Base-by-base conservation (phyloP, 2,888 invertebrate species). In the Tetramorium bicarinatum region DNA sequence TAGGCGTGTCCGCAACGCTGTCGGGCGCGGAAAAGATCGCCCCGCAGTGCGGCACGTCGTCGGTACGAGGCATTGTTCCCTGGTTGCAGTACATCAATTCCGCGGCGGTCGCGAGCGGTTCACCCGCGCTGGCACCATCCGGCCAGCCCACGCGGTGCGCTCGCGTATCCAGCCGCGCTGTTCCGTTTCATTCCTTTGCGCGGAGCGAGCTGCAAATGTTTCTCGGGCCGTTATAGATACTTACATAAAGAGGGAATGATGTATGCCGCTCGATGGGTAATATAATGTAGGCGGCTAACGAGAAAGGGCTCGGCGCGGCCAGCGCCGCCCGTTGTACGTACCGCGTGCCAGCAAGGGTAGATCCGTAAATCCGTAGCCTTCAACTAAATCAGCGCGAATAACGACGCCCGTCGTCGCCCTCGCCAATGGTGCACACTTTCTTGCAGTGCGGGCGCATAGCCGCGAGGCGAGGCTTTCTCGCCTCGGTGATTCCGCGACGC, bases 211-310 rank as follows among this genome's bases (percentile, higher is more conserved):
- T 93, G 93, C 93, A 90, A 94, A 94, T 94, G 93, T 94, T 93
- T 93, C 93, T 92, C 93, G 92, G 87, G 91, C 92, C 92, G 93
- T 93, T 94, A 93, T 92, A 93, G 92, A 94, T 94, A 93, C 93
- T 93, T 92, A 93, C 92, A 93, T 94, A 91, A 93, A 92, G 93
- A 92, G 91, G 89, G 91, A 93, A 94, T 94, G 94, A 94, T 94
- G 93, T 93, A 94, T 93, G 93, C 91, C 90, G 89, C 91, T 92
- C 94, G 91, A 93, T 94, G 91, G 93, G 92, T 94, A 94, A 94
- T 94, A 94, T 94, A 94, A 94, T 93, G 94, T 94, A 92, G 94
- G 93, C 94, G 94, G 94, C 92, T 94, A 94, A 94, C 94, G 94
- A 94, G 93, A 94, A 94, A 94, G 93, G 92, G 91, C 89, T 90